Percentiles rank a stretch among this genome's conserved stretches.
Evolutionary conservation across 2,797 vertebrate genomes (phyloP).

Genomic region (Etheostoma perlongum): DNA sequence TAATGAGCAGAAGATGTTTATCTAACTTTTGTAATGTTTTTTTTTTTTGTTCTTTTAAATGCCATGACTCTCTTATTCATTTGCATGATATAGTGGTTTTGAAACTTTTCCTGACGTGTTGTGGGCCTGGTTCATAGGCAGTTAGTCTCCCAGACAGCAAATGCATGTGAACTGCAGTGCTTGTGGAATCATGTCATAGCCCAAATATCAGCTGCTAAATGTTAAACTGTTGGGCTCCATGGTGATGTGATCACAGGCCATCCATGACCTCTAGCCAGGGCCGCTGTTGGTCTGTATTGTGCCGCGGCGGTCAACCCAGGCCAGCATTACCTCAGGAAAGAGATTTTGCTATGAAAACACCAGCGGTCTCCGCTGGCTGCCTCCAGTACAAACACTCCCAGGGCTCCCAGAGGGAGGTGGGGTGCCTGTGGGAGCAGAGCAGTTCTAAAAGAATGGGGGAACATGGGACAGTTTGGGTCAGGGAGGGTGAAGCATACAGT

Average conservation of each 20-base stretch:
- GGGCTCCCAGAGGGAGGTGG: constrained; percentile 70
- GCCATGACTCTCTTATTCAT: not conserved
- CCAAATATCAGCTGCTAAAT: constrained; percentile 47
- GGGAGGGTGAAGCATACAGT: constrained; percentile 4
- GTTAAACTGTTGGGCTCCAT: constrained; percentile 51
- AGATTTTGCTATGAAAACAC: constrained; percentile 79
- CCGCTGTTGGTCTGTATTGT: constrained; percentile 41
- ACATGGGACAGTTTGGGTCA: constrained; percentile 27
- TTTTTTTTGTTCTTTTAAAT: not conserved
- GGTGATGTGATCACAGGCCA: constrained; percentile 58
- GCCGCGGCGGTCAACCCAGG: constrained; percentile 69
- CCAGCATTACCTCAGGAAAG: constrained; percentile 81
- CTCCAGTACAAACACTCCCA: constrained; percentile 80
- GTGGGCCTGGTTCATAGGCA: constrained; percentile 2
- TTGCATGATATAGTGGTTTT: constrained; percentile 3
- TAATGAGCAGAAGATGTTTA: constrained; percentile 27
- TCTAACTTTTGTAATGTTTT: constrained; percentile 27
- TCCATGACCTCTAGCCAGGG: constrained; percentile 52
- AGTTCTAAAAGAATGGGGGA: constrained; percentile 10
- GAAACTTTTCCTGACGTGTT: constrained; percentile 18
- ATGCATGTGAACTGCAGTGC: constrained; percentile 1
- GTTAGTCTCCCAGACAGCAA: constrained; percentile 11
- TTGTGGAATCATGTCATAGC: constrained; percentile 38
- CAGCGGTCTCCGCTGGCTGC: constrained; percentile 74
- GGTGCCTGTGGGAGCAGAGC: constrained; percentile 51